These are phyloP conservation scores for Plotosus lineatus DNA, from an alignment of 2,113 vertebrate genomes.

Conservation along the genomic window DNA sequence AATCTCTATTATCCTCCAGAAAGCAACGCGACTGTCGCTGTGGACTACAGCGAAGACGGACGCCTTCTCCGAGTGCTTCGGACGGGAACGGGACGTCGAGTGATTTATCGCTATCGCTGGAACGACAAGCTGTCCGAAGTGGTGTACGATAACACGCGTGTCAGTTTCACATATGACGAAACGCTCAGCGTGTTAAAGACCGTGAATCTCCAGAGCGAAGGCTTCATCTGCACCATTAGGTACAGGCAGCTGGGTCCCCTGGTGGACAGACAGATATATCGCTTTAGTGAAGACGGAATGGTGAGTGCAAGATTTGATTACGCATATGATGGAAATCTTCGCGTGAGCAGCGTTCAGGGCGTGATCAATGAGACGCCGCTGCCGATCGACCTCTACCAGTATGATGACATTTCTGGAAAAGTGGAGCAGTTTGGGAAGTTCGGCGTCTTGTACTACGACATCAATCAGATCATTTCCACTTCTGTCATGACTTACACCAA, in stretches of 20 bases:
- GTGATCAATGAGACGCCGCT: constrained; percentile 97
- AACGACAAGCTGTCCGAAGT: constrained; percentile 93
- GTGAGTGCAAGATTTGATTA: constrained; percentile 98
- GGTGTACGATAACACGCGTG: constrained; percentile 92
- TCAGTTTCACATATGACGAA: constrained; percentile 97
- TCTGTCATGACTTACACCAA: constrained; percentile 99
- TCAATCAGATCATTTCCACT: constrained; percentile 98
- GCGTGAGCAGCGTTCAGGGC: constrained; percentile 95
- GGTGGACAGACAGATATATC: constrained; percentile 96
- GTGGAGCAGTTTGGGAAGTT: constrained; percentile 98
- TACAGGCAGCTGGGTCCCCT: constrained; percentile 94
- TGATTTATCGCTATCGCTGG: constrained; percentile 90
- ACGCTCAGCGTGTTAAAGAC: constrained; percentile 94
- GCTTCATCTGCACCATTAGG: constrained; percentile 96
- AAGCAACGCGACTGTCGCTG: constrained; percentile 93
- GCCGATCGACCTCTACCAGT: constrained; percentile 97
- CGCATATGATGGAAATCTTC: constrained; percentile 94
- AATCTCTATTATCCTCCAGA: constrained; percentile 97
- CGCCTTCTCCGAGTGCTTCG: constrained; percentile 88
- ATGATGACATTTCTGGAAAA: constrained; percentile 98
- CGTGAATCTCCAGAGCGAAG: constrained; percentile 95
- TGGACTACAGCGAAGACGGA: constrained; percentile 96
- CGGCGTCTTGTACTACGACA: constrained; percentile 97
- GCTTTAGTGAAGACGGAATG: constrained; percentile 97
- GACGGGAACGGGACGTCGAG: constrained; percentile 88